phyloP scores from a whole-genome alignment of 2,797 vertebrate genomes.

The Merluccius polli region DNA sequence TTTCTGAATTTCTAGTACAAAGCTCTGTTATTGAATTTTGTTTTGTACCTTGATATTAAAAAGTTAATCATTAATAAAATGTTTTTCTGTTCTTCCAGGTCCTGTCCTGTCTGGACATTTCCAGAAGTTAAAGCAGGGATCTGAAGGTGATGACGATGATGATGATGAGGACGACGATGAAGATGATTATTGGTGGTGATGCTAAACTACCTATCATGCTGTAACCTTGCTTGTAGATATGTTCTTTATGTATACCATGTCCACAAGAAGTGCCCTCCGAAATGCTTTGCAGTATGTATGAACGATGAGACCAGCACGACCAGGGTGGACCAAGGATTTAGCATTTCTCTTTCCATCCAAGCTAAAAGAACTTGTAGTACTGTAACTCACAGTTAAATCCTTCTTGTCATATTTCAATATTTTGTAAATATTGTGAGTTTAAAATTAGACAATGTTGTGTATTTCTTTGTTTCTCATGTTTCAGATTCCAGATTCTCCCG shows the following conservation, averaged over 20 bases:
- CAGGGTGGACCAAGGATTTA: no score
- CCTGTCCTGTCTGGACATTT: not conserved
- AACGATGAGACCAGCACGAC: not conserved
- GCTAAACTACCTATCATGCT: not conserved
- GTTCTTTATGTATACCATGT: not conserved
- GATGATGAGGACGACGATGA: not conserved
- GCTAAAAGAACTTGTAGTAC: not conserved
- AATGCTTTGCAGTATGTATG: not conserved
- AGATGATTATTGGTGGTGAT: not conserved
- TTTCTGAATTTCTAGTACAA: not conserved
- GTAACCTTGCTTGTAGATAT: not conserved
- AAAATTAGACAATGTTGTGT: no score
- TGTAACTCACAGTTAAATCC: not conserved
- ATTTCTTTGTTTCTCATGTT: no score
- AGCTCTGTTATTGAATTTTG: not conserved
- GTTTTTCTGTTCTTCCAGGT: not conserved
- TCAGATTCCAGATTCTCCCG: not conserved
- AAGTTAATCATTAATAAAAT: not conserved
- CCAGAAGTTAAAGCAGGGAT: not conserved
- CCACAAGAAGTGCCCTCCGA: not conserved
- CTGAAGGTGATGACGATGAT: not conserved
- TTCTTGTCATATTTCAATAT: not conserved
- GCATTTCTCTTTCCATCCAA: not conserved
- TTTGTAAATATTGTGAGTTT: not conserved
- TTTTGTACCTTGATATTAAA: not conserved